These are phyloP conservation scores for Passer montanus DNA, from an alignment of 2,113 vertebrate species.

Conservation along the genomic window DNA sequence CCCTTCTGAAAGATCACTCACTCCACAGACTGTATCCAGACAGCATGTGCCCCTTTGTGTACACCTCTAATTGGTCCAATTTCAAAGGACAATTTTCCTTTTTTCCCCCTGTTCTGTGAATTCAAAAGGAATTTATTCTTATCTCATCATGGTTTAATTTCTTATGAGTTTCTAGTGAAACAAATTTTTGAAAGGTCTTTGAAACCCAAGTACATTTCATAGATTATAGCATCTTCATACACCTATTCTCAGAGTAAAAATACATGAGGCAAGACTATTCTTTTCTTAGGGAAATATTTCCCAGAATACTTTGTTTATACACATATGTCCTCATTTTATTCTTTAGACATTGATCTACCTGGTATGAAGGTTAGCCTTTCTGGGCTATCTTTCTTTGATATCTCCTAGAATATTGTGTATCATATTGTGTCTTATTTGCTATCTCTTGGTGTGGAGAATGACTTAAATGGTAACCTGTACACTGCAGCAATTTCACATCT, in stretches of 20 bases:
- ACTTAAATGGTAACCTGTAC: background rate
- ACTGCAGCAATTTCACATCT: slow-evolving; percentile 33
- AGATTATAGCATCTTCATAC: background rate
- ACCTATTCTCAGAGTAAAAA: background rate
- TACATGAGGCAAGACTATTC: background rate
- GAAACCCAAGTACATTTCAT: background rate
- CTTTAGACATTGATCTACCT: background rate
- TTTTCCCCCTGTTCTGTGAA: background rate
- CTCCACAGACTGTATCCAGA: background rate
- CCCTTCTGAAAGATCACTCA: background rate
- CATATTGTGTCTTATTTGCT: background rate
- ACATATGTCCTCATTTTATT: background rate
- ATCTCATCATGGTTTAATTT: background rate
- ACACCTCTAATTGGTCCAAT: background rate
- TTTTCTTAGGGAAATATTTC: background rate
- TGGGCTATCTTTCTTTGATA: background rate
- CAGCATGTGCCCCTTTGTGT: fast-evolving
- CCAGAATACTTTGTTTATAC: background rate
- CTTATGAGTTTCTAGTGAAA: background rate
- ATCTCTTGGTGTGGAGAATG: background rate
- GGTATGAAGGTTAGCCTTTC: background rate
- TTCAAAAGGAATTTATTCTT: background rate
- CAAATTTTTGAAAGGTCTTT: background rate
- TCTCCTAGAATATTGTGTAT: background rate
- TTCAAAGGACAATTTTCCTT: background rate